A percentile compares a stretch with the other conserved stretches of the same genome.
These are phyloP conservation scores for Tenrec ecaudatus DNA, from an alignment of 2,113 vertebrate species.

Conservation along the genomic window DNA sequence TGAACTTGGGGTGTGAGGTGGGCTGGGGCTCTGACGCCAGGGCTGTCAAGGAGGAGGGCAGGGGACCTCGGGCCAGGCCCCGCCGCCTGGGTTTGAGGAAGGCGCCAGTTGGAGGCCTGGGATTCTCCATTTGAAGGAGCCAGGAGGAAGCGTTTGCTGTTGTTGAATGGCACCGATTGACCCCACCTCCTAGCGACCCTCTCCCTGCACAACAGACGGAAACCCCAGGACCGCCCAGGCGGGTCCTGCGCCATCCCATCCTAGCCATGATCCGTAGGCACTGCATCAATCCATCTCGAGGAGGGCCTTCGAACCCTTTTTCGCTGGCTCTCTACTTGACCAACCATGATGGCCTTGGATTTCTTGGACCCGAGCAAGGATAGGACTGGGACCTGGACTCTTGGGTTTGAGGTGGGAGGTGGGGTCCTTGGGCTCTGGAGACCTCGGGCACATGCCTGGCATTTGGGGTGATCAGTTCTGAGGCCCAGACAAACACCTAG, in stretches of 20 bases:
- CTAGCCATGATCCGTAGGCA: too few relatives aligned
- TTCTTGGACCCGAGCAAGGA: neutral
- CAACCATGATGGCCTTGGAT: too few relatives aligned
- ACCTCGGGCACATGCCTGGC: neutral
- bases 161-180: too few relatives aligned
- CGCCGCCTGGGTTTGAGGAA: constrained; percentile 3
- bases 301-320: too few relatives aligned
- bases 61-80: neutral
- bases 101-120: neutral
- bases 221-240: too few relatives aligned
- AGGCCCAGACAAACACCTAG: neutral
- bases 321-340: too few relatives aligned
- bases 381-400: neutral
- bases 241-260: too few relatives aligned
- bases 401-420: neutral
- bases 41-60: neutral
- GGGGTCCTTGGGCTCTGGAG: neutral
- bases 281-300: too few relatives aligned
- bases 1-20: neutral
- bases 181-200: too few relatives aligned
- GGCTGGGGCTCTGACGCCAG: neutral
- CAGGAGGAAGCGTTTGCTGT: too few relatives aligned
- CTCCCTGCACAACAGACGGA: too few relatives aligned
- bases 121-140: neutral
- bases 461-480: neutral